A percentile compares a stretch with the other conserved stretches of the same genome.
These are phyloP conservation scores for Aspidapion aeneum DNA, from an alignment of 2,888 invertebrate genomes.

Conservation along the genomic window DNA sequence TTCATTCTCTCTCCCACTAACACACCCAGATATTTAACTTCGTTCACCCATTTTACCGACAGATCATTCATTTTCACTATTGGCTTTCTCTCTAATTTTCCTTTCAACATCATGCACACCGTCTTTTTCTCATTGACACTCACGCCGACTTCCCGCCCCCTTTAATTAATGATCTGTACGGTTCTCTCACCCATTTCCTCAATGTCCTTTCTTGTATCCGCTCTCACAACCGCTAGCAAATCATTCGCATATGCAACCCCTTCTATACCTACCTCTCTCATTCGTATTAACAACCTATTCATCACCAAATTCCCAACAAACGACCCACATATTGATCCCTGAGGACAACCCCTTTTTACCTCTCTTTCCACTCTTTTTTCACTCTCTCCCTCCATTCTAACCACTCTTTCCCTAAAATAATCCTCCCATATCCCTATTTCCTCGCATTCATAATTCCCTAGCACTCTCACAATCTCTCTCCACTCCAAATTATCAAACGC, in stretches of 20 bases:
- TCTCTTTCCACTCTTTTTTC: background rate
- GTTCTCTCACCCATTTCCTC: background rate
- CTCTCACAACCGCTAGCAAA: too few species aligned
- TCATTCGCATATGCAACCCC: background rate
- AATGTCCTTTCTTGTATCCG: background rate
- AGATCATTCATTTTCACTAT: too few species aligned
- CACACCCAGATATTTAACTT: too few species aligned
- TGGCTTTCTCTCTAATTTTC: too few species aligned
- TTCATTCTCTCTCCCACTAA: too few species aligned
- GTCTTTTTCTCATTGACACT: background rate
- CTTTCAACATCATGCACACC: background rate
- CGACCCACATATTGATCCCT: background rate
- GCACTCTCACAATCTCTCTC: background rate
- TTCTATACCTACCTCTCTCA: too few species aligned
- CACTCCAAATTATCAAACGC: background rate
- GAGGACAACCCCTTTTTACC: background rate
- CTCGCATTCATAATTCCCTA: background rate
- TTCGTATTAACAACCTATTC: background rate
- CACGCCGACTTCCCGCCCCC: background rate
- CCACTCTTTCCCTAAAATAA: background rate
- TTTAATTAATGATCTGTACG: background rate
- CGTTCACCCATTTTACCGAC: too few species aligned
- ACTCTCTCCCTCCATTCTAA: background rate
- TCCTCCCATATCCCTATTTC: background rate
- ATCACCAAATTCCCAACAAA: background rate